These are phyloP conservation scores for Spodoptera littoralis DNA, from an alignment of 2,888 invertebrate species.

Conservation along the genomic window DNA sequence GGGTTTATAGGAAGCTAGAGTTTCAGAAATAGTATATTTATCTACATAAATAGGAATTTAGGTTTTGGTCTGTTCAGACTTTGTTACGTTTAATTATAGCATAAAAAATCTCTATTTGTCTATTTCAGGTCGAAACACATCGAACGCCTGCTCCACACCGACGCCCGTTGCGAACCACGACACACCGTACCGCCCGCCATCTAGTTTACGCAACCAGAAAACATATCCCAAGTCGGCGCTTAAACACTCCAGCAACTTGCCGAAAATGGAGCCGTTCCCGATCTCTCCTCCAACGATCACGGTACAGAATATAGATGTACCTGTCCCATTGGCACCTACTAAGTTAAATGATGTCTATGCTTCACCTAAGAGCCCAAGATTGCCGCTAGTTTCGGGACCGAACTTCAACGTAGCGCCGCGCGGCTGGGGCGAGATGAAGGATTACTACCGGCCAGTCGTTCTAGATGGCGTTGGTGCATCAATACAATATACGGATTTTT, in stretches of 20 bases:
- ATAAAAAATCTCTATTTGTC: conserved; percentile 3
- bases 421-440: conserved; percentile 93
- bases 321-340: conserved; percentile 81
- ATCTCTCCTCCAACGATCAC: conserved; percentile 77
- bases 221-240: conserved; percentile 84
- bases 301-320: conserved; percentile 74
- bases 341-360: conserved; percentile 85
- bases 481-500: conserved; percentile 85
- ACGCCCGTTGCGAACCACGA: conserved; percentile 84
- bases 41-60: no score
- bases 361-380: conserved; percentile 79
- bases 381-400: conserved; percentile 83
- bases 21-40: no score
- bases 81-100: no score
- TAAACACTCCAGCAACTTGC: conserved; percentile 76
- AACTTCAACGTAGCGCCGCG: conserved; percentile 95
- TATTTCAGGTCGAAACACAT: conserved; percentile 85
- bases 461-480: conserved; percentile 88
- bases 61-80: no score
- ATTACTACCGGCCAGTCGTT: conserved; percentile 92
- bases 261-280: conserved; percentile 86
- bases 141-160: conserved; percentile 81
- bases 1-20: no score
- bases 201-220: conserved; percentile 82
- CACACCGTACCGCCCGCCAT: conserved; percentile 86